These are phyloP conservation scores for Sander lucioperca DNA, from an alignment of 2,113 vertebrate species.

Conservation along the genomic window DNA sequence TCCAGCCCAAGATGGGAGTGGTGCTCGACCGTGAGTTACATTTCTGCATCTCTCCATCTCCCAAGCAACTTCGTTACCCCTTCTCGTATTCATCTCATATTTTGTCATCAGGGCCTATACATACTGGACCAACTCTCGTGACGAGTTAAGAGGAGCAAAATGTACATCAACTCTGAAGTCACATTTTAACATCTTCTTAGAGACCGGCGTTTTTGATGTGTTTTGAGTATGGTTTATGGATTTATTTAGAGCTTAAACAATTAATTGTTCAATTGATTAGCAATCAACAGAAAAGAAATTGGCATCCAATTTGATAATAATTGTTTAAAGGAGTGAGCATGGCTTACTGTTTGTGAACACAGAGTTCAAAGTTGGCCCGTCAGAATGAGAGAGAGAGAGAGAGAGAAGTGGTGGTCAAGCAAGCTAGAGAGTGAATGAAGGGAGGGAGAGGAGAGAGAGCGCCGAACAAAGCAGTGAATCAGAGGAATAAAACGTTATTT, in stretches of 20 bases:
- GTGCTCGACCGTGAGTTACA: conserved; percentile 91
- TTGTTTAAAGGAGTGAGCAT: too few relatives aligned
- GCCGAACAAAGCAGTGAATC: too few relatives aligned
- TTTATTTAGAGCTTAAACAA: not conserved
- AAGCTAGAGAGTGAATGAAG: too few relatives aligned
- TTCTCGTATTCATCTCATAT: not conserved
- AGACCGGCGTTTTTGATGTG: too few relatives aligned
- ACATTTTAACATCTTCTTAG: not conserved
- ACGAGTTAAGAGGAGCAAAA: not conserved
- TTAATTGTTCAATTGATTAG: not conserved
- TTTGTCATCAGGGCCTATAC: not conserved
- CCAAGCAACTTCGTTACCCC: not conserved
- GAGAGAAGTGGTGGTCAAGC: too few relatives aligned
- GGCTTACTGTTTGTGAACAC: too few relatives aligned
- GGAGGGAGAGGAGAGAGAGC: too few relatives aligned
- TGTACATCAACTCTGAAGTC: not conserved
- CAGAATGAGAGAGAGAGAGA: too few relatives aligned
- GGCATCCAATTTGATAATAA: too few relatives aligned
- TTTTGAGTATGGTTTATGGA: not conserved
- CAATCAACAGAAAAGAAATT: not conserved
- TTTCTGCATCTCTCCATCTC: not conserved
- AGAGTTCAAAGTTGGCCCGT: too few relatives aligned
- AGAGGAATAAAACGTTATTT: too few relatives aligned
- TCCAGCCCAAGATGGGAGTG: conserved; percentile 92
- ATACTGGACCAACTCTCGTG: not conserved